Percentiles rank a stretch among this genome's conserved stretches.
phyloP scores from a whole-genome alignment of 2,113 vertebrate species.

The Etia nguti region DNA sequence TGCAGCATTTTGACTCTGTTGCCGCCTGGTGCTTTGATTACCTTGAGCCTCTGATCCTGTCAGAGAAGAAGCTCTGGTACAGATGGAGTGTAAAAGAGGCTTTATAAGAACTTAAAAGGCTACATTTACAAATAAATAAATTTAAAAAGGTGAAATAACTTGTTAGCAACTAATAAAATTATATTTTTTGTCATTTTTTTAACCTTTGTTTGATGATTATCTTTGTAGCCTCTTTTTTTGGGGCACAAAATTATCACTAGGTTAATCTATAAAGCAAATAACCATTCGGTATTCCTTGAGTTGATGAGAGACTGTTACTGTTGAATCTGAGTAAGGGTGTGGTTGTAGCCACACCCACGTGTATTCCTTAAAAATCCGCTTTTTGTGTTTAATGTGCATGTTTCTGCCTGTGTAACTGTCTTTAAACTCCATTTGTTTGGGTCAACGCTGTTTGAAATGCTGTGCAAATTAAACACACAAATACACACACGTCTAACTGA shows the following conservation, averaged over 20 bases:
- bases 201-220: neutral
- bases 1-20: neutral
- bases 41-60: neutral
- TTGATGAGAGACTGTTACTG: neutral
- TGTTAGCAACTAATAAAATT: neutral
- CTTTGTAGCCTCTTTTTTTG: neutral
- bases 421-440: neutral
- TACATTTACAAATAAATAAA: neutral
- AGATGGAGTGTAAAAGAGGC: neutral
- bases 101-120: neutral
- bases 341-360: neutral
- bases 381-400: neutral
- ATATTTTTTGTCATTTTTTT: neutral
- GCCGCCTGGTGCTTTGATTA: neutral
- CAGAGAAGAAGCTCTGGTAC: neutral
- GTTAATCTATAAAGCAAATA: neutral
- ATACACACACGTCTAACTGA: neutral
- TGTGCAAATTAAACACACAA: neutral
- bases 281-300: neutral
- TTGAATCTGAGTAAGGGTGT: too few relatives aligned
- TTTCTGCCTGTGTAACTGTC: neutral
- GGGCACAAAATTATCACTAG: neutral
- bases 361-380: neutral
- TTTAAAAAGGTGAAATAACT: neutral
- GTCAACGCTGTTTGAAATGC: neutral